phyloP scores from a whole-genome alignment of 2,113 vertebrate species.

The Leucoraja erinaceus region DNA sequence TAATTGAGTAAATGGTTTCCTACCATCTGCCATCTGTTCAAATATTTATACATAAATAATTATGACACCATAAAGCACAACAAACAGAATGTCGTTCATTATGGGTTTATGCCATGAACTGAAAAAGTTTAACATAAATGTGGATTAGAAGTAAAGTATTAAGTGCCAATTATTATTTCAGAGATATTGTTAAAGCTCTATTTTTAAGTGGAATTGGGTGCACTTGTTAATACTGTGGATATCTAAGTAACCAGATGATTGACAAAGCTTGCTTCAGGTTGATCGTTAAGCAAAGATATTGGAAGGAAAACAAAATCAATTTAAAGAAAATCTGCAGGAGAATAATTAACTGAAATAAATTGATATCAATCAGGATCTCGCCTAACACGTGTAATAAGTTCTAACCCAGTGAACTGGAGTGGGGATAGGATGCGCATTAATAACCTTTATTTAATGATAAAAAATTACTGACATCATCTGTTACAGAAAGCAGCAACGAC shows the following conservation, averaged over 20 bases:
- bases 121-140: neutral
- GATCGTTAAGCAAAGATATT: neutral
- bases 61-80: conserved; percentile 15
- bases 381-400: neutral
- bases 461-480: neutral
- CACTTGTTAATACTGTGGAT: neutral
- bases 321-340: neutral
- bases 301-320: neutral
- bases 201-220: neutral
- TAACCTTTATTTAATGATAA: neutral
- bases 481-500: neutral
- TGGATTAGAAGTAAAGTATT: neutral
- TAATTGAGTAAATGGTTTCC: conserved; percentile 24
- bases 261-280: neutral
- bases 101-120: neutral
- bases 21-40: conserved; percentile 29
- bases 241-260: neutral
- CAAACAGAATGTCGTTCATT: neutral
- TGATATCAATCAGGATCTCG: neutral
- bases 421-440: neutral
- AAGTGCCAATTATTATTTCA: neutral
- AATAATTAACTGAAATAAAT: neutral
- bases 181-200: neutral
- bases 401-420: neutral
- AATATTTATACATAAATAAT: conserved; percentile 19